Base-by-base conservation (phyloP, 2,797 vertebrate genomes). In the Cephalopachus bancanus region DNA sequence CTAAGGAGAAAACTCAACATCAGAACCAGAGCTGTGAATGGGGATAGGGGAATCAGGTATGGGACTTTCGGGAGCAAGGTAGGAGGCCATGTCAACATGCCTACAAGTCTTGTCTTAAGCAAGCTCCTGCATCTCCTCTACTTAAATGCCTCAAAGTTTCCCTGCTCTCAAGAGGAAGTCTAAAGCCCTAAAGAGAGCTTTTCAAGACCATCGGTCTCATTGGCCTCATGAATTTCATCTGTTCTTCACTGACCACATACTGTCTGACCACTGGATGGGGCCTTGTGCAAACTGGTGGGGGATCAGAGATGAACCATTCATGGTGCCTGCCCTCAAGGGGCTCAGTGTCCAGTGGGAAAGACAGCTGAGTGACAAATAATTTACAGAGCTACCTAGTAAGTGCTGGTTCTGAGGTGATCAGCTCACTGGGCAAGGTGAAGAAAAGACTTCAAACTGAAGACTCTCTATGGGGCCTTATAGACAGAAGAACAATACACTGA, bases 361-460 rank as follows among this genome's bases (percentile, higher is more conserved):
- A 24, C 7, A 24, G 49, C 16, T 1, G 14, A 7, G 28, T 30
- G 28, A 44, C 5, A 10, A 78, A 12, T 14, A 30, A 53, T 79
- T 62, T 71, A 7, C 55, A 89, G 19, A 57, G n/a, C 15, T 24
- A 14, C 33, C 24, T 72, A 19, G 0, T 51, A 17, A 93, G 10
- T 33, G 0, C 7, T 30, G 19, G 44, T 44, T 44, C 44, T 28
- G 72, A 71, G 14, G 12, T 1, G 22, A 57, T 64, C 3, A 1
- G 51, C 19, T 30, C 44, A 3, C 0, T 62, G 62, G 24, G 8
- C 14, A 33, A 6, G 3, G 0, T 2, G 5, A 30, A 93, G 1
- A 12, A 55, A 55, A 92, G 6, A 4, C 51, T 11, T 78, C 55
- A 79, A 3, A 51, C 26, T 1, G 1, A 71, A 65, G 44, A 5